Percentiles rank a stretch among this genome's conserved stretches.
phyloP scores from a whole-genome alignment of 2,797 vertebrate species.

The Bryconaethiops microstoma region DNA sequence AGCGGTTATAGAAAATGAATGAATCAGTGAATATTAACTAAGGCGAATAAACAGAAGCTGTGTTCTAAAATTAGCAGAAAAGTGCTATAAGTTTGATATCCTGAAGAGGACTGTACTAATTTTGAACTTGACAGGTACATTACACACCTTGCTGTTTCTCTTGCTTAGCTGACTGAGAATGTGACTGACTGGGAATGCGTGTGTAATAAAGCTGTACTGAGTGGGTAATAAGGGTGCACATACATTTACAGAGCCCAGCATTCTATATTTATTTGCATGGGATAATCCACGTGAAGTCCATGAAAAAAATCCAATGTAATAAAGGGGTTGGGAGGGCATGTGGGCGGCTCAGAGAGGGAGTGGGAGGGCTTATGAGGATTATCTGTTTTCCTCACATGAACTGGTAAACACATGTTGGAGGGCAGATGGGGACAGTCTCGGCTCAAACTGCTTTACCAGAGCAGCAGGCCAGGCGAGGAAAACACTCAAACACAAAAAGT shows the following conservation, averaged over 20 bases:
- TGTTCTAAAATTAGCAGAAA: no score
- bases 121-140: no score
- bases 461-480: not conserved
- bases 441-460: slow-evolving; percentile 5
- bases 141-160: not conserved
- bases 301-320: slow-evolving; percentile 9
- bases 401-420: slow-evolving; percentile 36
- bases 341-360: slow-evolving; percentile 4
- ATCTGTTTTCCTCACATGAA: slow-evolving; percentile 38
- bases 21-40: not conserved
- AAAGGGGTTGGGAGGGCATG: slow-evolving; percentile 3
- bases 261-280: not conserved
- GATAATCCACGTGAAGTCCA: not conserved
- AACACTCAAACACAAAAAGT: not conserved
- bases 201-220: not conserved
- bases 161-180: not conserved
- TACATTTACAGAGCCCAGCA: not conserved
- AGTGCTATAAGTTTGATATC: no score
- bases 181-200: not conserved
- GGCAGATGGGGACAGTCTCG: slow-evolving; percentile 27
- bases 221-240: not conserved
- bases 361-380: slow-evolving; percentile 22
- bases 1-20: no score
- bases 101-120: no score
- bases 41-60: no score